phyloP scores from a whole-genome alignment of 2,797 vertebrate genomes.

The Pristis pectinata region DNA sequence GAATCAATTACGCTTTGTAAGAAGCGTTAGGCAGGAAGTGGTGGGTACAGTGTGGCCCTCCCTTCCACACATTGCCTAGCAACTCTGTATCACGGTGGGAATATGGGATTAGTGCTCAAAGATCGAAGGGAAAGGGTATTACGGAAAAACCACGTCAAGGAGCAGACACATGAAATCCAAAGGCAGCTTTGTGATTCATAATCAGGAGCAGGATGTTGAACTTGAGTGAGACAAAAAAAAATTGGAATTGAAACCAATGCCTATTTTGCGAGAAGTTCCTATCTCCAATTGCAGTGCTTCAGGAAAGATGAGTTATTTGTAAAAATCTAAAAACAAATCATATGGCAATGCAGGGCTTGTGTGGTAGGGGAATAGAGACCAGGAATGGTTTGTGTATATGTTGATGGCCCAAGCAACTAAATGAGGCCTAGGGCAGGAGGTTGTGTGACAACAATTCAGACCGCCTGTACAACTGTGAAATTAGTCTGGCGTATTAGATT shows the following conservation, averaged over 20 bases:
- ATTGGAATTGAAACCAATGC: neutral
- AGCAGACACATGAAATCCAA: neutral
- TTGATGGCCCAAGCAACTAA: neutral
- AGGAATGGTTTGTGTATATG: neutral
- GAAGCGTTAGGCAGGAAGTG: neutral
- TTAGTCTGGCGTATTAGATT: neutral
- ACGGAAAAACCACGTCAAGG: neutral
- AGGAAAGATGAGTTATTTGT: neutral
- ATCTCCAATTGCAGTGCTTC: neutral
- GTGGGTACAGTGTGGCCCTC: neutral
- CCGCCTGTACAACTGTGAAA: neutral
- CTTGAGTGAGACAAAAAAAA: neutral
- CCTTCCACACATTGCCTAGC: neutral
- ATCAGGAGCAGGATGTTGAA: neutral
- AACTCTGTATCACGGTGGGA: neutral
- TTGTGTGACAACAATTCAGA: neutral
- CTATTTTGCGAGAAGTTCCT: neutral
- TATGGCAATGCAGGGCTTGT: neutral
- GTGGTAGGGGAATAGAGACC: neutral
- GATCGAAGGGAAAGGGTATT: neutral
- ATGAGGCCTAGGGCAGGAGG: neutral
- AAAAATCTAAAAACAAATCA: neutral
- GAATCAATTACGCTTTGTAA: neutral
- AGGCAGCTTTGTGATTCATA: neutral
- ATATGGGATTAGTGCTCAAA: neutral